phyloP scores from a whole-genome alignment of 2,113 vertebrate genomes.

The Ceuthmochares aereus region DNA sequence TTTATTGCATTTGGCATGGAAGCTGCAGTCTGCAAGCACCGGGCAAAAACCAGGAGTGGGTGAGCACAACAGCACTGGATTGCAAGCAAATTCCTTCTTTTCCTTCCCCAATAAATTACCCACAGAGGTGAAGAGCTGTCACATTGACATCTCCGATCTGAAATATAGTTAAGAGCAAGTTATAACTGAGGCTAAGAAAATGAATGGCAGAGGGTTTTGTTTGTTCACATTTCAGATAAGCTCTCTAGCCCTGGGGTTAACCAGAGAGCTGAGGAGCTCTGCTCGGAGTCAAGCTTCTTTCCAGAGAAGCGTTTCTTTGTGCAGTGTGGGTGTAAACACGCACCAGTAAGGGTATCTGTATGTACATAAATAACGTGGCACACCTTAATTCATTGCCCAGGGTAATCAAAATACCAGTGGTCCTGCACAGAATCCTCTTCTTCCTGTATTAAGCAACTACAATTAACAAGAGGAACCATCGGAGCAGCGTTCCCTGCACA shows the following conservation, averaged over 20 bases:
- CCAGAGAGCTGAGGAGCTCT: conserved; percentile 32
- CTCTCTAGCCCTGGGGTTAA: conserved; percentile 79
- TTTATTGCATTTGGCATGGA: conserved; percentile 44
- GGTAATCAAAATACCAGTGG: conserved; percentile 33
- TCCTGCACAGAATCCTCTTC: conserved; percentile 11
- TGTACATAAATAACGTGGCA: conserved; percentile 53
- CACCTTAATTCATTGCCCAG: conserved; percentile 44
- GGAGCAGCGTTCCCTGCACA: background rate
- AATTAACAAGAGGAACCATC: background rate
- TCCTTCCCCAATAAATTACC: conserved; percentile 79
- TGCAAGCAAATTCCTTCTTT: conserved; percentile 65
- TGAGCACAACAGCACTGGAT: conserved; percentile 39
- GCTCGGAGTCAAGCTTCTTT: conserved; percentile 57
- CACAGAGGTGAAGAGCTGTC: conserved; percentile 79
- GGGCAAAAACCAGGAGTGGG: conserved; percentile 4
- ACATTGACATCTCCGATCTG: conserved; percentile 79
- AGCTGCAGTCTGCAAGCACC: conserved; percentile 23
- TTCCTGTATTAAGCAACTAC: background rate
- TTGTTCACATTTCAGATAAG: conserved; percentile 81
- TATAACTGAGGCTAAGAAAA: conserved; percentile 78
- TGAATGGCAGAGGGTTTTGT: conserved; percentile 76
- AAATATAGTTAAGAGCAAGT: conserved; percentile 84
- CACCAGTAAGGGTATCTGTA: conserved; percentile 44
- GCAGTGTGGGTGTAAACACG: conserved; percentile 67
- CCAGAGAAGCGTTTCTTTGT: conserved; percentile 63